Percentiles rank a stretch among this genome's conserved stretches.
Evolutionary conservation across 2,797 vertebrate species (phyloP).

Genomic region (Centropyge bicolor): DNA sequence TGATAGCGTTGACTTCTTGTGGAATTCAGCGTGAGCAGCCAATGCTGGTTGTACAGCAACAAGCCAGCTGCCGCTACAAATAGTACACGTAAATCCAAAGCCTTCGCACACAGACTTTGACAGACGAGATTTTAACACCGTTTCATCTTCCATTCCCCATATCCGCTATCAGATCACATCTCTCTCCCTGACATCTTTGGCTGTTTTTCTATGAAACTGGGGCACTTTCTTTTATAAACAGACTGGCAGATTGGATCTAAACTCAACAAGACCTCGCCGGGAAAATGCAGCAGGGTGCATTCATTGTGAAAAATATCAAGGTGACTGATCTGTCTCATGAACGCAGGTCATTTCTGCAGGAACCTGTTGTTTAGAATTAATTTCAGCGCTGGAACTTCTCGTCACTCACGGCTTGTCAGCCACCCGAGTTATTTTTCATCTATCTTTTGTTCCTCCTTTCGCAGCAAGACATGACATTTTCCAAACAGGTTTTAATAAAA

Average conservation of each 20-base stretch:
- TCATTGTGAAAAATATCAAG: slow-evolving; percentile 46
- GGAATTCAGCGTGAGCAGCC: slow-evolving; percentile 12
- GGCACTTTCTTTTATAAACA: slow-evolving; percentile 58
- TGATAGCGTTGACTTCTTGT: slow-evolving; percentile 23
- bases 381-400: slow-evolving; percentile 32
- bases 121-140: slow-evolving; percentile 55
- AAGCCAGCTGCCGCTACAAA: slow-evolving; percentile 34
- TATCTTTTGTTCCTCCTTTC: slow-evolving; percentile 45
- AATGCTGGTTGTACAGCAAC: slow-evolving; percentile 20
- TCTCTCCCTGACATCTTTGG: slow-evolving; percentile 49
- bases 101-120: slow-evolving; percentile 45
- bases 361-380: slow-evolving; percentile 53
- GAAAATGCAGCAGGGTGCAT: slow-evolving; percentile 28
- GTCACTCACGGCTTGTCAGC: slow-evolving; percentile 42
- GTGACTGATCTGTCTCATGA: slow-evolving; percentile 50
- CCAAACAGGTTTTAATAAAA: slow-evolving; percentile 74
- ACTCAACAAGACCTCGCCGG: slow-evolving; percentile 48
- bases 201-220: slow-evolving; percentile 47
- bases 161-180: slow-evolving; percentile 52
- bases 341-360: slow-evolving; percentile 49
- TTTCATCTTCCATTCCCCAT: slow-evolving; percentile 57
- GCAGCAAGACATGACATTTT: slow-evolving; percentile 60
- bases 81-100: slow-evolving; percentile 39
- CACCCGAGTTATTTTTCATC: slow-evolving; percentile 48
- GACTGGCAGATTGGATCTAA: slow-evolving; percentile 63